Evolutionary conservation across 1,140 invertebrate genomes (phyloP).

Genomic region (Drosophila saltans): DNA sequence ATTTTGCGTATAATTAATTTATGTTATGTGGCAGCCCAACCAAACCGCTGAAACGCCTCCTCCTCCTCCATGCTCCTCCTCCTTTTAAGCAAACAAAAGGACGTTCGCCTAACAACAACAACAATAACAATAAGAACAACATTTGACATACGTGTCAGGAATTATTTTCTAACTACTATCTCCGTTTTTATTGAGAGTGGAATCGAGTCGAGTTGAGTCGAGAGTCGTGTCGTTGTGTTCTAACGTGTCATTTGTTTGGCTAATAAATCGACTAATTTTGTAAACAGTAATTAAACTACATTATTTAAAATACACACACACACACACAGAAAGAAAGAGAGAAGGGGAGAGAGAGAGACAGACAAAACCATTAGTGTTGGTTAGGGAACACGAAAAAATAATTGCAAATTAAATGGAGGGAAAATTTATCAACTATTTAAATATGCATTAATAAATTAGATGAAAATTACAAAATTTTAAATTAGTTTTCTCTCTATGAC

Average conservation of each 20-base stretch:
- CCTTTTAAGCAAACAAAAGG: constrained; percentile 63
- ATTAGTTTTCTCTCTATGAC: neutral
- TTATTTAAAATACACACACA: constrained; percentile 49
- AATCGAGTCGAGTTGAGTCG: neutral
- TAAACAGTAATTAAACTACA: constrained; percentile 63
- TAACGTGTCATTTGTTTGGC: constrained; percentile 32
- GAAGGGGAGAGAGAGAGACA: neutral
- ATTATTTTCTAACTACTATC: constrained; percentile 33
- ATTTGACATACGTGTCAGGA: constrained; percentile 38
- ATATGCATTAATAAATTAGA: constrained; percentile 2
- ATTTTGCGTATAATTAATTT: constrained; percentile 74
- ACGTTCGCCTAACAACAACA: constrained; percentile 25
- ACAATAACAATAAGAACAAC: too few species aligned
- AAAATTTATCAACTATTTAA: constrained; percentile 10
- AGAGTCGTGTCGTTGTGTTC: neutral
- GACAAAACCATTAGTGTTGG: too few species aligned
- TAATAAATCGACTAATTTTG: constrained; percentile 63
- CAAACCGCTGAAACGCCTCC: neutral
- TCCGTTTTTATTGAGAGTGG: neutral
- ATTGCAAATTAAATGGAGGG: constrained; percentile 6
- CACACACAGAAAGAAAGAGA: constrained; percentile 15
- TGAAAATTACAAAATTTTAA: neutral
- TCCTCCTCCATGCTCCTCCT: neutral
- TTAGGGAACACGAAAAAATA: neutral
- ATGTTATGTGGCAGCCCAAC: constrained; percentile 40